Evolutionary conservation across 2,113 vertebrate species (phyloP).

Genomic region (Amblyopsis rosae): DNA sequence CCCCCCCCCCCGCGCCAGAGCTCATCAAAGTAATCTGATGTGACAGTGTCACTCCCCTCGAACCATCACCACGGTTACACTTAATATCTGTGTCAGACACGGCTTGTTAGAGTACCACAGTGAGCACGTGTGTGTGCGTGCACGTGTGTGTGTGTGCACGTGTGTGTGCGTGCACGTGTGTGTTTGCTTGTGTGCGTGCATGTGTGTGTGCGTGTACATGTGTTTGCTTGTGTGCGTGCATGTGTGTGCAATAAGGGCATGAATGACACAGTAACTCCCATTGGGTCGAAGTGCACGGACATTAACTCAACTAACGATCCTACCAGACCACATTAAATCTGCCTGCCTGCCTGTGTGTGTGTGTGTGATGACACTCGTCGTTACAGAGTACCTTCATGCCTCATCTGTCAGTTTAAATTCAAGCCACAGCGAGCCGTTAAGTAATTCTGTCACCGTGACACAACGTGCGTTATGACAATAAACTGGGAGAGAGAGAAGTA

Average conservation of each 20-base stretch:
- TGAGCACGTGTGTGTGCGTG: constrained; percentile 7
- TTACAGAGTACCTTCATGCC: no score
- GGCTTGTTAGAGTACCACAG: constrained; percentile 40
- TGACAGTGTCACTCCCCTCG: constrained; percentile 54
- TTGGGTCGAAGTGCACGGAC: constrained; percentile 58
- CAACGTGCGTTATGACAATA: no score
- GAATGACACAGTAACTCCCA: constrained; percentile 56
- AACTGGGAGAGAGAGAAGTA: no score
- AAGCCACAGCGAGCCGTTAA: no score
- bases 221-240: not conserved
- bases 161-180: constrained; percentile 23
- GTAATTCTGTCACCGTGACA: no score
- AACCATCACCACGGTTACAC: constrained; percentile 50
- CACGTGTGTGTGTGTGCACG: not conserved
- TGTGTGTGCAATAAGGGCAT: not conserved
- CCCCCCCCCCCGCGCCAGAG: no score
- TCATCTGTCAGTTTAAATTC: no score
- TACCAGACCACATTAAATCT: constrained; percentile 52
- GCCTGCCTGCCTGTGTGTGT: not conserved
- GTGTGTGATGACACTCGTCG: no score
- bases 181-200: constrained; percentile 2
- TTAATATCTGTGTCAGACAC: constrained; percentile 53
- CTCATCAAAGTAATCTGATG: constrained; percentile 61
- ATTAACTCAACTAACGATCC: constrained; percentile 72
- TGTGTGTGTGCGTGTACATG: constrained; percentile 13